A percentile compares a stretch with the other conserved stretches of the same genome.
Conservation (phyloP, 2,888 invertebrate species). For the Phortica magna region DNA sequence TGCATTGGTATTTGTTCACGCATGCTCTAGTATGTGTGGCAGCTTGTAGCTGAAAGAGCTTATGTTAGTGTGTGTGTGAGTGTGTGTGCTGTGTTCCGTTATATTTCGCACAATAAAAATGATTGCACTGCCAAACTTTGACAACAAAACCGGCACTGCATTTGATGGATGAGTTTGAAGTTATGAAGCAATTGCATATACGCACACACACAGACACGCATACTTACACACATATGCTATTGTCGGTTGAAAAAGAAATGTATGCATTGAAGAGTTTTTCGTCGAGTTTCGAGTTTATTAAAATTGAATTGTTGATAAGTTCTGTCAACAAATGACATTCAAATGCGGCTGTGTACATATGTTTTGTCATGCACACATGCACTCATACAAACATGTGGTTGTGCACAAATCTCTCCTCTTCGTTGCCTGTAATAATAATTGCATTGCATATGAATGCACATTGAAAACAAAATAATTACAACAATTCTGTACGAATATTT, state of each 20-base stretch:
- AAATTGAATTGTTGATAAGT: constrained; percentile 73
- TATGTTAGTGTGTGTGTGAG: not conserved
- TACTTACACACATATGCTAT: constrained; percentile 31
- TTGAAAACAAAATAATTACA: constrained; percentile 21
- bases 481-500: not conserved
- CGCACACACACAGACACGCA: constrained; percentile 33
- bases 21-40: not conserved
- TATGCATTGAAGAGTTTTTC: constrained; percentile 56
- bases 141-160: constrained; percentile 60
- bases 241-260: constrained; percentile 38
- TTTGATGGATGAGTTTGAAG: constrained; percentile 69
- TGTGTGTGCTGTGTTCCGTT: not conserved
- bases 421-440: constrained; percentile 17
- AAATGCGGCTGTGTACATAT: constrained; percentile 19
- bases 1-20: not conserved
- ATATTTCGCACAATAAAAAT: constrained; percentile 62
- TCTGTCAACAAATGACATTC: constrained; percentile 64
- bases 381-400: not conserved
- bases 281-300: constrained; percentile 64
- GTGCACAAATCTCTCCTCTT: not conserved
- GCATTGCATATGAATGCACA: constrained; percentile 15
- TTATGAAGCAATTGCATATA: constrained; percentile 66
- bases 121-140: constrained; percentile 68
- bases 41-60: not conserved
- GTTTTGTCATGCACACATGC: not conserved